Percentiles rank a stretch among this genome's conserved stretches.
Conservation (phyloP, 2,888 invertebrate species). For the Xiphydria camelus region DNA sequence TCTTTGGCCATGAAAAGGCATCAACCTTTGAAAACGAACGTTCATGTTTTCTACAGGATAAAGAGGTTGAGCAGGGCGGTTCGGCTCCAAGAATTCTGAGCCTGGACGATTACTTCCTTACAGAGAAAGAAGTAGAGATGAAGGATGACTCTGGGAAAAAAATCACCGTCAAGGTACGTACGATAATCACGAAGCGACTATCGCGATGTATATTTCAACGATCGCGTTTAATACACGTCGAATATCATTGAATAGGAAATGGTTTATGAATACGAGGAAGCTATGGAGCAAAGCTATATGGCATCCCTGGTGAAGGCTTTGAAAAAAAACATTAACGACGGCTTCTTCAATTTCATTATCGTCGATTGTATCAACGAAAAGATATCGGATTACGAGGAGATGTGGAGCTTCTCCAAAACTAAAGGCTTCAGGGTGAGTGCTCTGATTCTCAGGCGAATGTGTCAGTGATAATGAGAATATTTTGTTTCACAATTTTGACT, state of each 20-base stretch:
- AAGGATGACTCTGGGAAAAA: constrained; percentile 75
- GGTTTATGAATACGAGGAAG: constrained; percentile 87
- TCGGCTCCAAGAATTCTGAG: constrained; percentile 90
- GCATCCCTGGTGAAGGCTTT: constrained; percentile 84
- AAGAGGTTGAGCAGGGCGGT: constrained; percentile 80
- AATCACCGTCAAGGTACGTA: constrained; percentile 63
- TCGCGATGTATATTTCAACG: too few relatives aligned
- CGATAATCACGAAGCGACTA: too few relatives aligned
- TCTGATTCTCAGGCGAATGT: too few relatives aligned
- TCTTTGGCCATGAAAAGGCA: too few relatives aligned
- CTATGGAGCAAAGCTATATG: constrained; percentile 80
- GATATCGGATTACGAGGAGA: constrained; percentile 79
- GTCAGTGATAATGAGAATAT: constrained; percentile 5
- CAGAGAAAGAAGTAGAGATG: constrained; percentile 77
- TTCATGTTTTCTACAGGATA: constrained; percentile 59
- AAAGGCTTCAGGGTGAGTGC: constrained; percentile 77
- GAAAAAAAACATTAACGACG: constrained; percentile 87
- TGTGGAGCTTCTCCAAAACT: constrained; percentile 84
- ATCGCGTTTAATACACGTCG: too few relatives aligned
- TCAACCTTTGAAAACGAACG: too few relatives aligned
- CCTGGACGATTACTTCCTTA: constrained; percentile 94
- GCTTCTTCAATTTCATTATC: constrained; percentile 90
- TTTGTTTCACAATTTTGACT: constrained; percentile 18
- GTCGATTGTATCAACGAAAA: constrained; percentile 89
- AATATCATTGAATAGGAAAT: constrained; percentile 61